Base-by-base conservation (phyloP, 2,888 invertebrate genomes). In the Leptura quadrifasciata region DNA sequence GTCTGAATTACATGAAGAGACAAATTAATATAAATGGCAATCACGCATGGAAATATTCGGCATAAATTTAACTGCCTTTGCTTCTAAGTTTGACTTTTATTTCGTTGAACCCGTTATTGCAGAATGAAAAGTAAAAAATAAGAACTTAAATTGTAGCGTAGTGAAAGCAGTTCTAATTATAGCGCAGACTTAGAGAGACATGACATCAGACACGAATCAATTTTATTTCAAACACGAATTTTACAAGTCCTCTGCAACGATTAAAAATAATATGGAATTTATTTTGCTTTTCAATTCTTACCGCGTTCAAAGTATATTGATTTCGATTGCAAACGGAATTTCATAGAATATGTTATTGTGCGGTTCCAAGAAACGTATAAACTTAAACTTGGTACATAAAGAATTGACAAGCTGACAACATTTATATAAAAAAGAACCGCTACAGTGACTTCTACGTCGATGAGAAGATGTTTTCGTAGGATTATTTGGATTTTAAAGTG, bases 81-180 rank as follows among this genome's bases (percentile, higher is more conserved):
- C 39, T 0, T 10, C n/a, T 47, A n/a, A 47, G n/a, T 47, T 47
- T n/a, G 47, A 0, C n/a, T 47, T 47, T 10, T n/a, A 47, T n/a
- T 47, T 47, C 47, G 15, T 47, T n/a, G 47, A 47, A n/a, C 47
- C 47, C 47, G 47, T n/a, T 47, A 47, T 47, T 15, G n/a, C 47
- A 47, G 47, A n/a, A 47, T 5, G 47, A 47, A n/a, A 15, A 47
- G n/a, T n/a, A n/a, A 47, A 47, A 47, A 47, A 47, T 47, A 47
- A n/a, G 47, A 47, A 47, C 47, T 47, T n/a, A 47, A 47, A 47
- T 47, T 47, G 2, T 47, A n/a, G n/a, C 15, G 47, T 47, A 47
- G 47, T n/a, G 47, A 47, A 47, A 47, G 47, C 47, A 47, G n/a
- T 47, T 47, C 47, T 47, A 47, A 47, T 47, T 47, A 47, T 47